These are phyloP conservation scores for Melangyna quadrimaculata DNA, from an alignment of 2,888 invertebrate genomes.

Conservation along the genomic window DNA sequence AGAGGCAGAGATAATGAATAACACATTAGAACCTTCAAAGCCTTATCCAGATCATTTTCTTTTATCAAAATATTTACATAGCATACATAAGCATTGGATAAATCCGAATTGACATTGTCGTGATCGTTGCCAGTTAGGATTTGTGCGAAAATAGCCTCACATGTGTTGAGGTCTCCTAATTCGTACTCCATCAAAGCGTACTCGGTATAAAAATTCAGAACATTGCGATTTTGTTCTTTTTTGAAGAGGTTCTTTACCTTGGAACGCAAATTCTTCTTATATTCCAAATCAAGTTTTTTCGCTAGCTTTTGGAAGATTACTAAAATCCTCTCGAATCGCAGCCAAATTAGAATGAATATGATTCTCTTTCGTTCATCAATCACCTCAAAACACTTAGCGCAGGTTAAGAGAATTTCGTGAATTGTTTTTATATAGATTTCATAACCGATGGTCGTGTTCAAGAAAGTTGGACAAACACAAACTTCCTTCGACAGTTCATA, in stretches of 20 bases:
- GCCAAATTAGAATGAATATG: constrained; percentile 84
- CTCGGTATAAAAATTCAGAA: constrained; percentile 84
- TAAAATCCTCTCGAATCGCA: constrained; percentile 84
- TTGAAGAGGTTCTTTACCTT: constrained; percentile 83
- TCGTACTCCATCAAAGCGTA: constrained; percentile 85
- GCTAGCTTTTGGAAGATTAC: constrained; percentile 81
- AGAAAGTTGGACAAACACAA: constrained; percentile 84
- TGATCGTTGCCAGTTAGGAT: constrained; percentile 77
- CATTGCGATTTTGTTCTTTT: constrained; percentile 82
- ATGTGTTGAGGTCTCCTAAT: constrained; percentile 81
- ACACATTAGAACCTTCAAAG: constrained; percentile 74
- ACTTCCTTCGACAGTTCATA: constrained; percentile 81
- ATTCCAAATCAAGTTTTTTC: constrained; percentile 77
- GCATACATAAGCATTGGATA: constrained; percentile 74
- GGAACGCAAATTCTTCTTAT: constrained; percentile 77
- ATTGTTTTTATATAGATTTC: constrained; percentile 84
- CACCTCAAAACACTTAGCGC: constrained; percentile 81
- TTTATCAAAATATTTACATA: constrained; percentile 76
- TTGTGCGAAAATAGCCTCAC: constrained; percentile 82
- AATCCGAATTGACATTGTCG: constrained; percentile 73
- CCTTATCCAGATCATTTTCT: constrained; percentile 69
- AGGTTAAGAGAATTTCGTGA: constrained; percentile 82
- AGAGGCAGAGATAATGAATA: constrained; percentile 71
- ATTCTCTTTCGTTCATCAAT: constrained; percentile 80
- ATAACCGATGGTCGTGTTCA: constrained; percentile 84